Base-by-base conservation (phyloP, 2,888 invertebrate species). In the Endomychus coccineus region DNA sequence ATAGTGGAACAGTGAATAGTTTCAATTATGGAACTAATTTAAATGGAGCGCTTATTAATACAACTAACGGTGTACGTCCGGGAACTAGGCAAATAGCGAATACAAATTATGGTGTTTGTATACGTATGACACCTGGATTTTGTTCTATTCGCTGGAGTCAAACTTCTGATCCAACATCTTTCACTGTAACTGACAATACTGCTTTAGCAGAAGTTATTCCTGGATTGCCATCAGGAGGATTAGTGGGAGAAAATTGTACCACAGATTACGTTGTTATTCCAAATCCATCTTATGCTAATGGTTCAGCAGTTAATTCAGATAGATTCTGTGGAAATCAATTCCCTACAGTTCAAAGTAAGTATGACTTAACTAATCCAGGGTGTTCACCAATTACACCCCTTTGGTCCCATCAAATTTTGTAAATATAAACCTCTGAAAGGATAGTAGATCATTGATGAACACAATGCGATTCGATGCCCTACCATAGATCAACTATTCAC, bases 191-290 rank as follows among this genome's bases (percentile, higher is more conserved):
- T 3, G 23, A 10, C n/a, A 34, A 24, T n/a, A 36, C 4, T 6
- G 34, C 27, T 0, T 23, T 31, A 5, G 6, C 5, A 7, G 78
- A 77, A 60, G 68, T 71, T 21, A 35, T 41, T 24, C 68, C 79
- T 1, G 64, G 80, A 27, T 77, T 77, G 11, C 78, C 78, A 0
- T 31, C 32, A 5, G 22, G 13, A 6, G 21, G 21, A 5, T 52
- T 66, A 0, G 71, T 70, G 1, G 73, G 76, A 0, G 70, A 64
- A 3, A 66, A 63, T 1, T 87, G 87, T 52, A 72, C 69, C 23
- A 78, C 77, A 0, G 86, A 86, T 66, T 87, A 77, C 55, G 74
- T 87, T 12, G 73, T 85, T 7, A 78, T 88, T 48, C 81, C 86
- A 5, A 77, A 80, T 64, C 80, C 84, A 0, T 58, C 42, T 16